These are phyloP conservation scores for Pristionchus fissidentatus DNA, from an alignment of 2,888 invertebrate species.

Conservation along the genomic window DNA sequence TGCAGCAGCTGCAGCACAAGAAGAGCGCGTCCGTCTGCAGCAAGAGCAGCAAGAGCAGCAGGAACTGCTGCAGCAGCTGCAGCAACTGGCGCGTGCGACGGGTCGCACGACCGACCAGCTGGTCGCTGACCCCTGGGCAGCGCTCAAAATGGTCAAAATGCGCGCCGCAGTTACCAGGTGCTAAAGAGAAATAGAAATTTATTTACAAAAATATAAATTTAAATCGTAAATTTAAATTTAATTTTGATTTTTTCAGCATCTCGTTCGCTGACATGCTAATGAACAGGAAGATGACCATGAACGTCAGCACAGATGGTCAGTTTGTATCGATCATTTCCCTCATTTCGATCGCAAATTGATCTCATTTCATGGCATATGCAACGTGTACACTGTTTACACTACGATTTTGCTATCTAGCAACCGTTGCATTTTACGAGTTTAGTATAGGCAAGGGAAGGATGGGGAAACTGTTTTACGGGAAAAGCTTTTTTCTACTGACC, in stretches of 20 bases:
- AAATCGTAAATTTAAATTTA: background rate
- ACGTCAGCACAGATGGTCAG: conserved; percentile 45
- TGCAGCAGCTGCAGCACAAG: background rate
- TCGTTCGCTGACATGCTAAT: conserved; percentile 47
- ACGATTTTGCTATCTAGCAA: background rate
- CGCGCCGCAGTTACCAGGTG: conserved; percentile 21
- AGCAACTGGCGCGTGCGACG: background rate
- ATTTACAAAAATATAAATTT: background rate
- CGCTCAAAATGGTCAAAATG: conserved; percentile 43
- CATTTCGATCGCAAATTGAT: background rate
- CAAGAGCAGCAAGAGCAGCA: background rate
- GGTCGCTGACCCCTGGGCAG: conserved; percentile 2
- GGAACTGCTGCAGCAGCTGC: conserved; percentile 11
- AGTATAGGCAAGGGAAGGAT: background rate
- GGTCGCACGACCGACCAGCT: too few relatives aligned
- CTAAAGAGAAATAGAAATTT: too few relatives aligned
- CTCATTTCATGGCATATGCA: background rate
- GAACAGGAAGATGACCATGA: conserved; percentile 49
- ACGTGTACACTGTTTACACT: too few relatives aligned
- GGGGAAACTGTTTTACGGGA: background rate
- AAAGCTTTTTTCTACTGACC: background rate
- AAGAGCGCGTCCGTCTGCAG: too few relatives aligned
- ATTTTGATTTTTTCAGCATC: conserved; percentile 21
- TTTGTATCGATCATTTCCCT: background rate
- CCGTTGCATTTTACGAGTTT: background rate